Percentiles rank a stretch among this genome's conserved stretches.
Conservation (phyloP, 2,113 vertebrate species). For the Saccopteryx leptura region DNA sequence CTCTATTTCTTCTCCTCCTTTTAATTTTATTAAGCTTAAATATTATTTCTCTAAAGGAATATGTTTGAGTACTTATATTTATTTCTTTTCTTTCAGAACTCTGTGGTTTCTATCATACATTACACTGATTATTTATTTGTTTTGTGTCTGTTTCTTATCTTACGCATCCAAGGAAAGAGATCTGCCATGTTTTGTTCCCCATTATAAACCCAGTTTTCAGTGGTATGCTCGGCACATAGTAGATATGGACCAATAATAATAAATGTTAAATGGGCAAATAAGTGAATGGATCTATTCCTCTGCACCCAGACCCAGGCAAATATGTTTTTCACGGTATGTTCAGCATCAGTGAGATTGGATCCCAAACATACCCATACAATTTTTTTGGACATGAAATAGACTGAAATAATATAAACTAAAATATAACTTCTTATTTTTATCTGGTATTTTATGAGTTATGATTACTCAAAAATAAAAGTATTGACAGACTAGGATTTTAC, state of each 20-base stretch:
- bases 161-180: neutral
- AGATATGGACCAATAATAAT: neutral
- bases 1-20: neutral
- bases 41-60: neutral
- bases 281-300: neutral
- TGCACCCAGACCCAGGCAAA: neutral
- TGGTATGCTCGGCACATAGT: too few relatives aligned
- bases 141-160: neutral
- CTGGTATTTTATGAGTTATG: neutral
- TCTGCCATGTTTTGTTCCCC: neutral
- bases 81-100: conserved; percentile 25
- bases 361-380: neutral
- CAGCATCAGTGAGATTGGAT: neutral
- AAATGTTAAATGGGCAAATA: neutral
- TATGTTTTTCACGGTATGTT: neutral
- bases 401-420: neutral
- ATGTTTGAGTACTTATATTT: neutral
- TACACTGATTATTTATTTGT: neutral
- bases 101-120: neutral
- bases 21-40: neutral
- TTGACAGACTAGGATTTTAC: conserved; percentile 14
- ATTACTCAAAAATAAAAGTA: conserved; percentile 29
- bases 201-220: neutral
- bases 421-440: conserved; percentile 26
- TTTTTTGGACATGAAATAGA: neutral